phyloP scores from a whole-genome alignment of 2,888 invertebrate genomes.

The Bruchidius siliquastri region DNA sequence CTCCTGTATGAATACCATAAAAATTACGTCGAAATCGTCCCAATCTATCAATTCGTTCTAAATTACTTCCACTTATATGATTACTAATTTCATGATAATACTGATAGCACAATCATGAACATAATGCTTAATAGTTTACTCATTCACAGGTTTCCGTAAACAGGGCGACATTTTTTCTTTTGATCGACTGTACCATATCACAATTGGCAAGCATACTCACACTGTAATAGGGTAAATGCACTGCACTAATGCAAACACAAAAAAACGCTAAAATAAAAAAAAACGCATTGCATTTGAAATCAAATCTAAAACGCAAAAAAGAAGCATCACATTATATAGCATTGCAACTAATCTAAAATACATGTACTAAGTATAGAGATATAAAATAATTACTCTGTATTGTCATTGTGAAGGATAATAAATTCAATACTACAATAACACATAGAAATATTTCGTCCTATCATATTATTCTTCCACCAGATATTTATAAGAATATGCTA shows the following conservation, averaged over 20 bases:
- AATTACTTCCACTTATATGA: no score
- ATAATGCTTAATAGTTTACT: no score
- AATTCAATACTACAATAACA: neutral
- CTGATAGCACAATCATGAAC: no score
- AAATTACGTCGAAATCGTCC: no score
- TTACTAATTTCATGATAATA: no score
- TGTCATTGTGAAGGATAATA: neutral
- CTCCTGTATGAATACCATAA: no score
- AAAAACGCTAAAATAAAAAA: slow-evolving; percentile 6
- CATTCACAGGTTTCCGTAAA: neutral
- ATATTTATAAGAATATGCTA: no score
- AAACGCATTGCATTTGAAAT: slow-evolving; percentile 1
- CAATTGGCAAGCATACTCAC: neutral
- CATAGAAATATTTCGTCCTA: neutral
- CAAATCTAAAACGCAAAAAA: slow-evolving; percentile 3
- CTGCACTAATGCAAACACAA: slow-evolving; percentile 5
- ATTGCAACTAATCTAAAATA: neutral
- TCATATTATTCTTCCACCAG: neutral
- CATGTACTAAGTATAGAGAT: neutral
- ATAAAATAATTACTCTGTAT: neutral
- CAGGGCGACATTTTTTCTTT: neutral
- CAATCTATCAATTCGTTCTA: no score
- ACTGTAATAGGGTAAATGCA: neutral
- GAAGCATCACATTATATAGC: neutral
- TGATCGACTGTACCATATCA: neutral